Conservation (phyloP, 2,888 invertebrate genomes). For the Eristalinus aeneus region DNA sequence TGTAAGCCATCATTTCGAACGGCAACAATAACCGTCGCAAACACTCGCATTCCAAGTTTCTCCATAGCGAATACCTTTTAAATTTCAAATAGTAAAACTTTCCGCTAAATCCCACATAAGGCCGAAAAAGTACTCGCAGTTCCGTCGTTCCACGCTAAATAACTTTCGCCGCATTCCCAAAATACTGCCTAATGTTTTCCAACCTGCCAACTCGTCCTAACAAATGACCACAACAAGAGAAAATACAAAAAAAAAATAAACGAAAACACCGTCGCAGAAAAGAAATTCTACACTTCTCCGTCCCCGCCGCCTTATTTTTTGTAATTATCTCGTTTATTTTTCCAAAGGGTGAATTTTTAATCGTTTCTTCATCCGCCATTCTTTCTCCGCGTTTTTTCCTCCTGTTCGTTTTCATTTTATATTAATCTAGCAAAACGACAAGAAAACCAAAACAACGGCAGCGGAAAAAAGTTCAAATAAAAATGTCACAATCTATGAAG, state of each 20-base stretch:
- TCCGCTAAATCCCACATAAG: background rate
- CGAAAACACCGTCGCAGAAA: background rate
- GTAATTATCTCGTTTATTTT: slow-evolving; percentile 69
- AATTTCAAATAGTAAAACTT: background rate
- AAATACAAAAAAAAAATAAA: slow-evolving; percentile 17
- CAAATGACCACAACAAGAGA: background rate
- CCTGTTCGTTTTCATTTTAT: slow-evolving; percentile 28
- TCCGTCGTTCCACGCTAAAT: background rate
- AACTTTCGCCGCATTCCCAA: slow-evolving; percentile 17
- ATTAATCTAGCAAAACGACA: slow-evolving; percentile 62
- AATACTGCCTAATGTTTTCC: background rate
- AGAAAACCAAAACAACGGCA: slow-evolving; percentile 4
- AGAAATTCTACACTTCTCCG: slow-evolving; percentile 42
- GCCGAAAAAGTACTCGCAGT: background rate
- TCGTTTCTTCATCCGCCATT: slow-evolving; percentile 32
- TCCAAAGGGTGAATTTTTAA: slow-evolving; percentile 70
- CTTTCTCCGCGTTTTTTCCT: background rate
- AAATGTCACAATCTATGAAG: slow-evolving; percentile 65
- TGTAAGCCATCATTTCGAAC: background rate
- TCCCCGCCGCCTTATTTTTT: slow-evolving; percentile 26
- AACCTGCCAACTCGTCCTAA: background rate
- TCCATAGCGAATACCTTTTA: background rate
- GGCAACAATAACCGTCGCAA: background rate
- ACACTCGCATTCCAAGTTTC: background rate
- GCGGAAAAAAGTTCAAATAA: slow-evolving; percentile 43